Percentiles rank a stretch among this genome's conserved stretches.
Evolutionary conservation across 1,140 invertebrate genomes (phyloP).

Genomic region (Leptoteleia sp.): DNA sequence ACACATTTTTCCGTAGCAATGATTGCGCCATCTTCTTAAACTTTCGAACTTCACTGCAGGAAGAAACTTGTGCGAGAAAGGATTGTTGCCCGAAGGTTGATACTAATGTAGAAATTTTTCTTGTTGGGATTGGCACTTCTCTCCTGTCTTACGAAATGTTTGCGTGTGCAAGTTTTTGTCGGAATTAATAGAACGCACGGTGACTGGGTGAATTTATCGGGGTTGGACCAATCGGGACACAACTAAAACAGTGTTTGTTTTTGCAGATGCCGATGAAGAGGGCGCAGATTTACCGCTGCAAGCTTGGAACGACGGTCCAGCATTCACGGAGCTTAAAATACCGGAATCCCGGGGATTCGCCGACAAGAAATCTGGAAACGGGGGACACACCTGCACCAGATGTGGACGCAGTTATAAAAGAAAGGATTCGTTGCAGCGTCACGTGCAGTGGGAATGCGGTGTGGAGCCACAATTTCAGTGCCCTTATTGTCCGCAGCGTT

Average conservation of each 20-base stretch:
- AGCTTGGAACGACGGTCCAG: conserved; percentile 66
- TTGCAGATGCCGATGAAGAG: conserved; percentile 67
- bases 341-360: conserved; percentile 69
- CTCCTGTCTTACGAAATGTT: conserved; percentile 35
- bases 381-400: conserved; percentile 81
- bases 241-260: conserved; percentile 67
- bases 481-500: conserved; percentile 84
- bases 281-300: conserved; percentile 70
- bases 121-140: conserved; percentile 31
- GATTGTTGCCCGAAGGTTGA: conserved; percentile 1
- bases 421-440: conserved; percentile 85
- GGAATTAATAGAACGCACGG: too few relatives aligned
- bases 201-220: too few relatives aligned
- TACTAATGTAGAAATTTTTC: conserved; percentile 20
- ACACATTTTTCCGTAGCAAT: conserved; percentile 10
- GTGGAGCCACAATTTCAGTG: conserved; percentile 86
- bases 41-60: conserved; percentile 13
- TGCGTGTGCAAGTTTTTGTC: conserved; percentile 56
- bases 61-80: conserved; percentile 4
- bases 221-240: too few relatives aligned
- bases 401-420: conserved; percentile 85
- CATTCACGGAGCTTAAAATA: conserved; percentile 74
- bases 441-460: conserved; percentile 86
- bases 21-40: conserved; percentile 18
- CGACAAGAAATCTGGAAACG: conserved; percentile 45